Base-by-base conservation (phyloP, 2,888 invertebrate species). In the Thereva unica region DNA sequence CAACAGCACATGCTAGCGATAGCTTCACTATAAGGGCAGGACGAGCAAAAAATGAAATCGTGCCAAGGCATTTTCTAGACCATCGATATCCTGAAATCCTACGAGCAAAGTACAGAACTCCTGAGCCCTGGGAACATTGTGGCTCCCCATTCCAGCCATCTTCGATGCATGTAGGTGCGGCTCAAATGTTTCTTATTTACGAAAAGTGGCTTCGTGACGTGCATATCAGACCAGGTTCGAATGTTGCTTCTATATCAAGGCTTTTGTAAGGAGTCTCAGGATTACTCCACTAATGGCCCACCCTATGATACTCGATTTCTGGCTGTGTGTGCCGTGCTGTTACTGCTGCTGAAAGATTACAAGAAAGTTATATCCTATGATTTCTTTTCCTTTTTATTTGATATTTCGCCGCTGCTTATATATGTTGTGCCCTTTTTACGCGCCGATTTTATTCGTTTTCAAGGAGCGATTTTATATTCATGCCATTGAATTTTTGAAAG, bases 151-250 rank as follows among this genome's bases (percentile, higher is more conserved):
- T n/a, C 40, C 38, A 37, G 5, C 40, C 9, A 1, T 23, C 12
- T 23, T 4, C 10, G 5, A 57, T 35, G 23, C 7, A 50, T 23
- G 10, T 50, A 34, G 40, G 6, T 38, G 40, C 47, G 49, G 50
- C 61, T 61, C 40, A 23, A 61, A 61, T 61, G 61, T 49, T 67
- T 54, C 67, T 64, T 67, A 67, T 67, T 67, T 67, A 67, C 67
- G 67, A 56, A 67, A 67, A 67, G 67, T 67, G 67, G 56, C 67
- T 67, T 64, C 67, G 67, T 67, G 67, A 63, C 63, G 56, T 45
- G 67, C 63, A 67, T 67, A 47, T 61, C 50, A 54, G 64, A 67
- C 64, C 49, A 64, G 49, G 55, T 41, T 34, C 45, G 23, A 52
- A 45, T 37, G 59, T 12, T 12, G 47, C 41, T 55, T 10, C 38